These are phyloP conservation scores for Criorhina ranunculi DNA, from an alignment of 2,888 invertebrate genomes.

Conservation along the genomic window DNA sequence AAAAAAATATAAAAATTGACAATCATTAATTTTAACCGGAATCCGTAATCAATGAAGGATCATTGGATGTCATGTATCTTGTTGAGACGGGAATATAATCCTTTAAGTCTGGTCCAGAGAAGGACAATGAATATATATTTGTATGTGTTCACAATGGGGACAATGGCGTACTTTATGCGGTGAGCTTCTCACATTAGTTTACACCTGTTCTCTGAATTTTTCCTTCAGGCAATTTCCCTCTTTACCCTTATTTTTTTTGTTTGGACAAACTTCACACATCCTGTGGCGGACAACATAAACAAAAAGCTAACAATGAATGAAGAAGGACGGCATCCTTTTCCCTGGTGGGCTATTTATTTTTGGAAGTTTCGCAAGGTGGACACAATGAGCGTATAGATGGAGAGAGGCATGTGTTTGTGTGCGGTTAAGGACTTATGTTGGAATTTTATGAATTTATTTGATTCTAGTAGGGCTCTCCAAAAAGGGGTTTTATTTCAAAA, in stretches of 20 bases:
- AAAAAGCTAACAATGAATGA: slow-evolving; percentile 50
- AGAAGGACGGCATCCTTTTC: slow-evolving; percentile 44
- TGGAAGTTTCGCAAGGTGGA: slow-evolving; percentile 57
- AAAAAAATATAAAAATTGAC: slow-evolving; percentile 3
- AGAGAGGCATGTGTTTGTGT: background rate
- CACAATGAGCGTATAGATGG: slow-evolving; percentile 19
- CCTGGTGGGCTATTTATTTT: slow-evolving; percentile 66
- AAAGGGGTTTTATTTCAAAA: background rate
- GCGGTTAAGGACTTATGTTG: slow-evolving; percentile 8
- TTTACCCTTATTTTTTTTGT: slow-evolving; percentile 47
- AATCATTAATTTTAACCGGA: slow-evolving; percentile 63
- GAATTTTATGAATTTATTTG: slow-evolving; percentile 39
- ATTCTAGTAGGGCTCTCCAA: background rate
- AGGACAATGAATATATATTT: slow-evolving; percentile 29
- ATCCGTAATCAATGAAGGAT: slow-evolving; percentile 64
- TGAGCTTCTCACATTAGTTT: slow-evolving; percentile 61
- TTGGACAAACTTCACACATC: slow-evolving; percentile 55
- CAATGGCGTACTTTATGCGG: slow-evolving; percentile 32
- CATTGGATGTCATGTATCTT: slow-evolving; percentile 48
- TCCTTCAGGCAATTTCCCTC: slow-evolving; percentile 44
- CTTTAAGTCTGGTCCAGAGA: slow-evolving; percentile 50
- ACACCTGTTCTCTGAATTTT: slow-evolving; percentile 60
- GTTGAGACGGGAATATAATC: slow-evolving; percentile 40
- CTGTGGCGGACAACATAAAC: slow-evolving; percentile 40
- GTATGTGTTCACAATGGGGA: slow-evolving; percentile 21